Conservation (phyloP, 2,888 invertebrate genomes). For the Pyrrhia umbra region DNA sequence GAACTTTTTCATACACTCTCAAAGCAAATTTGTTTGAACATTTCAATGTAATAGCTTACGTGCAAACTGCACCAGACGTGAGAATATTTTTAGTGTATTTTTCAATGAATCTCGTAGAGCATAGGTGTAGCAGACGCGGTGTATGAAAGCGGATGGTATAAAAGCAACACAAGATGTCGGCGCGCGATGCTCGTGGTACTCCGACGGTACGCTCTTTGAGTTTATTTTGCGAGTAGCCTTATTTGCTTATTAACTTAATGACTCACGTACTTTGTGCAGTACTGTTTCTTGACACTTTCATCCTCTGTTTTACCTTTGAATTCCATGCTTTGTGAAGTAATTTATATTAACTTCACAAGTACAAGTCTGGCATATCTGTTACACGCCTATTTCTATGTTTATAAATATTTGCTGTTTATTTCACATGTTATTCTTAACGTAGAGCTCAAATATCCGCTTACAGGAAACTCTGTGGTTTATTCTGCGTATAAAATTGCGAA, state of each 20-base stretch:
- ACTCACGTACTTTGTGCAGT: constrained; percentile 25
- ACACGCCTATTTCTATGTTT: background rate
- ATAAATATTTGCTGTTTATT: background rate
- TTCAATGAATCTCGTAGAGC: constrained; percentile 69
- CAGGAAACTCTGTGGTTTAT: constrained; percentile 17
- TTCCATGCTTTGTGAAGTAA: background rate
- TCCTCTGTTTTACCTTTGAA: constrained; percentile 14
- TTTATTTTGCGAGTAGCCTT: constrained; percentile 43
- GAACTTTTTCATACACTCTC: constrained; percentile 13
- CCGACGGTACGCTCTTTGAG: constrained; percentile 73
- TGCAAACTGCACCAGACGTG: constrained; percentile 22
- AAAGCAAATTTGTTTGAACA: constrained; percentile 36
- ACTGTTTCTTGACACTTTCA: constrained; percentile 16
- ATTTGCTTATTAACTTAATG: constrained; percentile 41
- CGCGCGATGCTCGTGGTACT: constrained; percentile 75
- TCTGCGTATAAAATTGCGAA: constrained; percentile 25
- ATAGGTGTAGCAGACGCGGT: constrained; percentile 79
- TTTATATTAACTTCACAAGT: constrained; percentile 9
- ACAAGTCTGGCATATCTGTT: background rate
- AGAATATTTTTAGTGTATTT: constrained; percentile 33
- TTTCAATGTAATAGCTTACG: constrained; percentile 23
- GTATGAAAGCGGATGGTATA: constrained; percentile 81
- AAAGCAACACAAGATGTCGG: constrained; percentile 72
- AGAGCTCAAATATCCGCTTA: constrained; percentile 18
- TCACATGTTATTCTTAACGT: constrained; percentile 13